Base-by-base conservation (phyloP, 92 coral and sea anemone species). In the Ricordea florida region DNA sequence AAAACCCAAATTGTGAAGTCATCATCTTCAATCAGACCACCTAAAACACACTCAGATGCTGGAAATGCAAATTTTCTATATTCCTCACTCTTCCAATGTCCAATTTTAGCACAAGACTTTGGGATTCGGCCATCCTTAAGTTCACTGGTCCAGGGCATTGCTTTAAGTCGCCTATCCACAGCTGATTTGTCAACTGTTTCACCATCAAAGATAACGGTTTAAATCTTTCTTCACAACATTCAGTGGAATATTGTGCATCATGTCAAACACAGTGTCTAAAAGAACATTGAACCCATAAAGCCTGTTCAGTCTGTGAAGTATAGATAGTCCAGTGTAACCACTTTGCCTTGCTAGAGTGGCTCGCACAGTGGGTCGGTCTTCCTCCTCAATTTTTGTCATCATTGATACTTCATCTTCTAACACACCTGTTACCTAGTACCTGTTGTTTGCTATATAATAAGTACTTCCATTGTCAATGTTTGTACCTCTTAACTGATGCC, bases 231-330 rank as follows among this genome's bases (percentile, higher is more conserved):
- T 38, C 27, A 71, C 78, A n/a, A 71, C 78, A 56, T 71, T 71
- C 6, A 71, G 66, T 2, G 56, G 67, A 35, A 72, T 57, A 22
- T 72, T 72, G 32, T 57, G 80, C 80, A 72, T 72, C 80, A 58
- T 57, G 46, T 72, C 80, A 75, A 60, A 61, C 13, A 45, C 60
- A 0, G 6, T 75, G 57, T 87, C 92, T 71, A 27, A 31, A 10
- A 85, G 38, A n/a, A 85, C 82, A 73, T 85, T 74, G 37, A 85
- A 80, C 4, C 78, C 82, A 68, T 85, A 85, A 42, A 79, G 7
- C 24, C 58, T 85, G 22, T 85, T 53, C 11, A 87, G 85, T 14
- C 88, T 33, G 38, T 82, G 88, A 6, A 87, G 81, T 48, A 87
- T 73, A 36, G 85, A 76, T 27, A 82, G 21, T 0, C 89, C 89